Evolutionary conservation across 92 coral and sea anemone genomes (phyloP), one percentile per base, ranked within the genome.

Genomic region (Blastomussa wellsi): DNA sequence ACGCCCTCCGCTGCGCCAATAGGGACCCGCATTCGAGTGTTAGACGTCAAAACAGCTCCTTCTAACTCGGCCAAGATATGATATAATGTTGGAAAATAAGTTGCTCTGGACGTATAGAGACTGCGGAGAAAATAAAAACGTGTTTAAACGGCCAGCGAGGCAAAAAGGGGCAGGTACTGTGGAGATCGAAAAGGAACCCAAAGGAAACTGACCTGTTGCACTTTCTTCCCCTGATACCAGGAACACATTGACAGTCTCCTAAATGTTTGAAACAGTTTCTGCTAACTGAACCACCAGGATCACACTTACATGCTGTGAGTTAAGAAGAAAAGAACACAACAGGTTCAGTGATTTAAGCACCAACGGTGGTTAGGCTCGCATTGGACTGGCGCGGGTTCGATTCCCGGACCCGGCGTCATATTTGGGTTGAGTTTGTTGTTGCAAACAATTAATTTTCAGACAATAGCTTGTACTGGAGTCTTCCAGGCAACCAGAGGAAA

Each of bases 11-110:
- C 92, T 6, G 94, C 88, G 32, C 90, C 91, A 14, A 77, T 84
- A 19, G 90, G 81, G 29, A 96, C 98, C 82, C 89, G 94, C 35
- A 86, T 77, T 75, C 92, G 84, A 72, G 88, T 89, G 26, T 79
- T 87, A 2, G 93, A 90, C 19, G 35, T 33, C 67, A 84, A 47
- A 39, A 90, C 79, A 33, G 96, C 97, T 35, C 84, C 89, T 72
- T 96, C 98, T 35, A 96, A 67, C 80, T 96, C 98, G 28, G 88
- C 96, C 16, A 66, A 86, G 60, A 92, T 92, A 77, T 96, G 98
- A 82, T 96, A 86, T 80, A 96, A 81, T 22, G 93, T 91, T 15
- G 98, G 98, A 72, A 90, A 86, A 88, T 96, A 96, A 28, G 62
- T 52, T 57, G 91, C 86, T 42, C 88, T 88, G 36, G 92, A 76